Conservation (phyloP, 1,140 invertebrate species). For the Lordiphosa collinella region DNA sequence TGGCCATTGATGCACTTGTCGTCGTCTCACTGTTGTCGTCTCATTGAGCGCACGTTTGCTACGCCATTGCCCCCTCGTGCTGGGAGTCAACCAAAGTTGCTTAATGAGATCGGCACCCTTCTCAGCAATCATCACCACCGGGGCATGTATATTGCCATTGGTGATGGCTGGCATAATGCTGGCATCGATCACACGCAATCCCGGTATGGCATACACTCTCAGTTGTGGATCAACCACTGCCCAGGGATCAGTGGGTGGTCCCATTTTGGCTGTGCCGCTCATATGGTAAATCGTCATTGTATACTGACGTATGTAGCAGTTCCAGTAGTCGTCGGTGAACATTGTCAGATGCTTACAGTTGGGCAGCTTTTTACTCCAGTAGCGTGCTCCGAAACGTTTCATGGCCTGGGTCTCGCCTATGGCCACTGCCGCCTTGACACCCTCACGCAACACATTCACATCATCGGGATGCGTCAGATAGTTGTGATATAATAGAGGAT, state of each 20-base stretch:
- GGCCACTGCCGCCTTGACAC: constrained; percentile 90
- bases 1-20: constrained; percentile 40
- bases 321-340: constrained; percentile 92
- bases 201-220: constrained; percentile 87
- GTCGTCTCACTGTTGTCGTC: constrained; percentile 16
- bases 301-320: constrained; percentile 88
- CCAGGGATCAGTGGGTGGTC: constrained; percentile 85
- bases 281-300: constrained; percentile 94
- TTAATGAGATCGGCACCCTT: constrained; percentile 94
- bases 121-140: constrained; percentile 95
- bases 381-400: constrained; percentile 87
- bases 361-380: constrained; percentile 86
- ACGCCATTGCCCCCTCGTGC: constrained; percentile 37
- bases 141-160: constrained; percentile 92
- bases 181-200: constrained; percentile 83
- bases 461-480: constrained; percentile 92
- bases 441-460: constrained; percentile 88
- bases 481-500: constrained; percentile 90
- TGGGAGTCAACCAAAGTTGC: constrained; percentile 82
- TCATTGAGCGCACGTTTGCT: constrained; percentile 25
- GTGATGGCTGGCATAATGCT: constrained; percentile 83
- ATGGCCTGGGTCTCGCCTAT: constrained; percentile 87
- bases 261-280: constrained; percentile 92
- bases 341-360: constrained; percentile 88
- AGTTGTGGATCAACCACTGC: constrained; percentile 91